Conservation (phyloP, 2,113 vertebrate species). For the Hiodon tergisus region DNA sequence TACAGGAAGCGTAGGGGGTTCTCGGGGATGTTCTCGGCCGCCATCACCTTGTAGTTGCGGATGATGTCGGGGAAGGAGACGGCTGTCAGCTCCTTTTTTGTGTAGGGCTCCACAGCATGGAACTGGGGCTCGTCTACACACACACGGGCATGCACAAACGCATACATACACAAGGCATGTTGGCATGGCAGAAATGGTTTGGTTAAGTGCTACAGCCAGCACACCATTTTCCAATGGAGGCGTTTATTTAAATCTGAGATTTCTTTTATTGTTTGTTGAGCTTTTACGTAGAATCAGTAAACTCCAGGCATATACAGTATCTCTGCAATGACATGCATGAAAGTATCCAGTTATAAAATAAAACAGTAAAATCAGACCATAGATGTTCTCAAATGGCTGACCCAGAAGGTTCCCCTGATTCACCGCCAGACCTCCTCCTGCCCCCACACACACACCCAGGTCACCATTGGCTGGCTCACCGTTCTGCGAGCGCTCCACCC, state of each 20-base stretch:
- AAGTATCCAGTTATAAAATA: too few relatives aligned
- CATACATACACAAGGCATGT: background rate
- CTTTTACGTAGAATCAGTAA: too few relatives aligned
- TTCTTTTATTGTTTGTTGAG: too few relatives aligned
- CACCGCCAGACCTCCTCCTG: too few relatives aligned
- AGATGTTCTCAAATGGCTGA: background rate
- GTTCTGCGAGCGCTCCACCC: constrained; percentile 70
- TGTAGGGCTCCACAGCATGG: constrained; percentile 81
- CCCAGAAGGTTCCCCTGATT: background rate
- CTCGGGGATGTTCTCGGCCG: constrained; percentile 60
- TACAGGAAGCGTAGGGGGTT: constrained; percentile 85
- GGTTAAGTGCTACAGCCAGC: too few relatives aligned
- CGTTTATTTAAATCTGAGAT: too few relatives aligned
- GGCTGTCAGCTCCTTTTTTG: constrained; percentile 71
- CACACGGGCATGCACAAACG: background rate
- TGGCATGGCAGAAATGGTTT: too few relatives aligned
- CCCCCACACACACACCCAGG: background rate
- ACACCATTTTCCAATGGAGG: too few relatives aligned
- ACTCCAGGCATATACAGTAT: too few relatives aligned
- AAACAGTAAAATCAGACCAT: too few relatives aligned
- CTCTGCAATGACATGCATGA: too few relatives aligned
- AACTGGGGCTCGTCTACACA: constrained; percentile 58
- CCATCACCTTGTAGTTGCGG: constrained; percentile 75
- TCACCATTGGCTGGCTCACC: constrained; percentile 53
- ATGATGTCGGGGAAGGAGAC: constrained; percentile 75